phyloP scores from a whole-genome alignment of 2,888 invertebrate genomes.

The Pseudococcus longispinus region DNA sequence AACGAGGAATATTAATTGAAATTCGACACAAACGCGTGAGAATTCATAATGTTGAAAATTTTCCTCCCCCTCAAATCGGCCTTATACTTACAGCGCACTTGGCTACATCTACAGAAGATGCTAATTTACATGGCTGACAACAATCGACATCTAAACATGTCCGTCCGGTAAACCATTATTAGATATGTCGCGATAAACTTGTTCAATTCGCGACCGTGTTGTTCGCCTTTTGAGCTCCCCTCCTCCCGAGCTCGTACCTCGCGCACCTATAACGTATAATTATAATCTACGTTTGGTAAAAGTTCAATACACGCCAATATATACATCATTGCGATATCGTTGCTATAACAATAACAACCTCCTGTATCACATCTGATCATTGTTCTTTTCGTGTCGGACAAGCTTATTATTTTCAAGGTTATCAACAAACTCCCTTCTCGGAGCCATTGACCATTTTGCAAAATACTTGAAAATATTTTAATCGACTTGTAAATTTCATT shows the following conservation, averaged over 20 bases:
- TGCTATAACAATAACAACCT: neutral
- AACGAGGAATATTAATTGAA: neutral
- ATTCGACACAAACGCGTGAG: neutral
- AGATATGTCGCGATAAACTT: constrained; percentile 22
- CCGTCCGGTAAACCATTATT: neutral
- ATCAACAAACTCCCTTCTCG: neutral
- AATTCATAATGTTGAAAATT: neutral
- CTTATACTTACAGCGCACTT: neutral
- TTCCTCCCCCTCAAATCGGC: neutral
- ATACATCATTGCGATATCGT: neutral
- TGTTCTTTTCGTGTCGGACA: constrained; percentile 3
- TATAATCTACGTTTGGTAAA: neutral
- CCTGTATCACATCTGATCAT: constrained; percentile 7
- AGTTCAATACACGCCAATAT: constrained; percentile 23
- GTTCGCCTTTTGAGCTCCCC: neutral
- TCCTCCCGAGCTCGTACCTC: neutral
- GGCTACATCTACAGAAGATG: neutral
- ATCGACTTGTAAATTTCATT: neutral
- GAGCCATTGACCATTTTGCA: constrained; percentile 29
- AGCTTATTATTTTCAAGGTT: constrained; percentile 26
- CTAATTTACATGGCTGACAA: neutral
- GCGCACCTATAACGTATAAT: neutral
- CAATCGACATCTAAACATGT: neutral
- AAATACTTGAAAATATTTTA: neutral
- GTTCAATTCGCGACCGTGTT: constrained; percentile 18